Evolutionary conservation across 2,797 vertebrate genomes (phyloP).

Genomic region (Microctenopoma steveboyesi): DNA sequence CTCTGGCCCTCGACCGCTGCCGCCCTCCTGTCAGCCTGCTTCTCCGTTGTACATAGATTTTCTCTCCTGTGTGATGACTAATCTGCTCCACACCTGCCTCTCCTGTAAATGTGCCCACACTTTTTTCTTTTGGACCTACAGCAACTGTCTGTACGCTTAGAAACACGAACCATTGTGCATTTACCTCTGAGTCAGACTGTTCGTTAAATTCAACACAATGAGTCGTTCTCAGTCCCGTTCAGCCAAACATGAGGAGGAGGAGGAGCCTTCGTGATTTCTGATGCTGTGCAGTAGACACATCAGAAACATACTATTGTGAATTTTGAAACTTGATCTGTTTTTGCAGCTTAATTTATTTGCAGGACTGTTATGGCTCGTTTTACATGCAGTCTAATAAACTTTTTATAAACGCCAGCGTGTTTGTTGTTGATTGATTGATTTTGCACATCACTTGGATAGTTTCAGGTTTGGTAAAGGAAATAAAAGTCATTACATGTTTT

Average conservation of each 20-base stretch:
- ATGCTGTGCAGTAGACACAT: constrained; percentile 9
- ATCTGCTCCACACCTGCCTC: constrained; percentile 63
- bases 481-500: neutral
- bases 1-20: constrained; percentile 44
- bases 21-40: constrained; percentile 35
- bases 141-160: constrained; percentile 60
- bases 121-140: constrained; percentile 68
- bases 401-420: constrained; percentile 49
- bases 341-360: constrained; percentile 79
- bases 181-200: constrained; percentile 27
- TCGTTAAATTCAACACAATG: neutral
- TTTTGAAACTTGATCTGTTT: constrained; percentile 62
- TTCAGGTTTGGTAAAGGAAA: neutral
- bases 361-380: constrained; percentile 61
- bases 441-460: neutral
- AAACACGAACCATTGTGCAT: constrained; percentile 56
- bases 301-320: constrained; percentile 47
- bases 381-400: constrained; percentile 75
- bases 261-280: constrained; percentile 8
- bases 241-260: constrained; percentile 4
- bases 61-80: constrained; percentile 46
- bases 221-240: neutral
- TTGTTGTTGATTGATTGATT: neutral
- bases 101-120: constrained; percentile 60
- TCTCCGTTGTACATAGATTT: constrained; percentile 51